These are phyloP conservation scores for Coecobrya sp. DNA, from an alignment of 2,888 invertebrate species.

Conservation along the genomic window DNA sequence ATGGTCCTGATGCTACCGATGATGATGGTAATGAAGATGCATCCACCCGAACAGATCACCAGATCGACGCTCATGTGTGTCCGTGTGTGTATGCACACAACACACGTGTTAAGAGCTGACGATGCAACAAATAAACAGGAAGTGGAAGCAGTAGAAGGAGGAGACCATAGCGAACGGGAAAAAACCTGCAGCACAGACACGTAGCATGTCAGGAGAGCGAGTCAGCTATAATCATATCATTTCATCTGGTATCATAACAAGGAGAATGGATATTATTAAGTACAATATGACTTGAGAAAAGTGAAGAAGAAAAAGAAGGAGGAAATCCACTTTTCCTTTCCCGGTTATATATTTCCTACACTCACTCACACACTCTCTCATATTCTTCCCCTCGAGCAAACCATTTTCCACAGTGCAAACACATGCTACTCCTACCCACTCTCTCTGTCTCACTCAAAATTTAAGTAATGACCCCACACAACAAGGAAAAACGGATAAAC, in stretches of 20 bases:
- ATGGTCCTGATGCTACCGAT: not conserved
- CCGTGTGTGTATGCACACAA: constrained; percentile 13
- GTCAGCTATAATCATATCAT: constrained; percentile 62
- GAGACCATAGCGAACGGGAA: constrained; percentile 35
- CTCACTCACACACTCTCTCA: constrained; percentile 25
- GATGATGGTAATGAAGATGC: constrained; percentile 39
- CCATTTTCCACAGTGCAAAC: constrained; percentile 50
- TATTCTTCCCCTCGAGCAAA: constrained; percentile 49
- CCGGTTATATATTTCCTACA: constrained; percentile 15
- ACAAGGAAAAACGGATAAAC: constrained; percentile 38
- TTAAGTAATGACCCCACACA: constrained; percentile 61
- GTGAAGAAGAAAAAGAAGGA: constrained; percentile 24
- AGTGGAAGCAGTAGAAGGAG: constrained; percentile 29
- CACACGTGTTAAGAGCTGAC: constrained; percentile 72
- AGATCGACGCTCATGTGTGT: not conserved
- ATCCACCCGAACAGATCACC: not conserved
- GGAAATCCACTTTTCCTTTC: constrained; percentile 64
- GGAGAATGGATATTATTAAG: constrained; percentile 62
- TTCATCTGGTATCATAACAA: constrained; percentile 44
- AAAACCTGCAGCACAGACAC: constrained; percentile 23
- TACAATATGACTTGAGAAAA: constrained; percentile 51
- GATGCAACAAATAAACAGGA: constrained; percentile 78
- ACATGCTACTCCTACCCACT: constrained; percentile 27
- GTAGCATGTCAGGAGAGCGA: constrained; percentile 18
- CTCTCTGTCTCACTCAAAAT: constrained; percentile 37